phyloP scores from a whole-genome alignment of 2,888 invertebrate genomes.

The Colostygia pectinataria region DNA sequence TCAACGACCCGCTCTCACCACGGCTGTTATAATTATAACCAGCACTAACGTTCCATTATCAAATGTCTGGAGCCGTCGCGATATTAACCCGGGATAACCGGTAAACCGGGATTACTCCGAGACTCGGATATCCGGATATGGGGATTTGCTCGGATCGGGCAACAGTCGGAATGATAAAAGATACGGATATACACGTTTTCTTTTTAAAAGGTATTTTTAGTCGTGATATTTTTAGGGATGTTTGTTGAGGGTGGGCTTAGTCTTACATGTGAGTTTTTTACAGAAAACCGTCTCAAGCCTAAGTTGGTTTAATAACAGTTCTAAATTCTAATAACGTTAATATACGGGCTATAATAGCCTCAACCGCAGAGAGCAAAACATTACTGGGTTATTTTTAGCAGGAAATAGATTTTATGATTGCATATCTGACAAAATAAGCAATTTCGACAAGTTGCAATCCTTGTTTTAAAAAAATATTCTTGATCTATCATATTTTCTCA shows the following conservation, averaged over 20 bases:
- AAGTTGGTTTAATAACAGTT: too few relatives aligned
- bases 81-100: constrained; percentile 59
- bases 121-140: constrained; percentile 77
- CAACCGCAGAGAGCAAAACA: too few relatives aligned
- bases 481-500: too few relatives aligned
- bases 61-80: constrained; percentile 50
- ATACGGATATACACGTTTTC: constrained; percentile 51
- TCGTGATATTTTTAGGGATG: constrained; percentile 18
- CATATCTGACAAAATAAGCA: too few relatives aligned
- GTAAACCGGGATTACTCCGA: constrained; percentile 81
- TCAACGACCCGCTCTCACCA: constrained; percentile 42
- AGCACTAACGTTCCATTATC: constrained; percentile 72
- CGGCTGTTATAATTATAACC: constrained; percentile 70
- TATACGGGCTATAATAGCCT: too few relatives aligned
- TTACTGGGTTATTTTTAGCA: too few relatives aligned
- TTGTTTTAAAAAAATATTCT: too few relatives aligned
- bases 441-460: too few relatives aligned
- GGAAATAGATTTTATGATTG: too few relatives aligned
- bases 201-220: constrained; percentile 22
- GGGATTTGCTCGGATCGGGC: constrained; percentile 79
- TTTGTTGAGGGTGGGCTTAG: constrained; percentile 9
- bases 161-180: constrained; percentile 78
- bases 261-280: constrained; percentile 1
- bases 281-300: too few relatives aligned
- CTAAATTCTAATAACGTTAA: too few relatives aligned